Evolutionary conservation across 2,113 vertebrate species (phyloP), one percentile per base, ranked within the genome.

Genomic region (Copsychus sechellarum): DNA sequence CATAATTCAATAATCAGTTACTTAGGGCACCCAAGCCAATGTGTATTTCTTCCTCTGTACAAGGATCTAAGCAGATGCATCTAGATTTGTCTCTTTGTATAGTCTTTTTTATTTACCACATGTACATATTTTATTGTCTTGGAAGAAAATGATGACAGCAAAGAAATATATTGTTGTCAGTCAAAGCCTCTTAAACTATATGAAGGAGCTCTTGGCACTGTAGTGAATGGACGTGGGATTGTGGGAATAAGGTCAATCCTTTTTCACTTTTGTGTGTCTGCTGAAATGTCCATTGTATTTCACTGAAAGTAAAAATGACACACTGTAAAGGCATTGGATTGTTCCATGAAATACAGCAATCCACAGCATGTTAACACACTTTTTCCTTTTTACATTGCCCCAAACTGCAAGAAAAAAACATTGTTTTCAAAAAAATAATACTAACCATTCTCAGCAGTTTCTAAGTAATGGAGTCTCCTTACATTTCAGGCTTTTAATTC

Each of bases 221-320:
- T 34, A 94, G 58, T 94, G 74, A 70, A 34, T 87, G 54, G 76
- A 93, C 8, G 3, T 72, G 66, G 57, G 76, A 87, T 40, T 88
- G 82, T 73, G 87, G 82, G 88, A 94, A 89, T 79, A 92, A 95
- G 88, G 85, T 79, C 86, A 93, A 56, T 93, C 60, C 58, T 93
- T 92, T 94, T 78, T 84, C 57, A 76, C 45, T 92, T 95, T 72
- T 95, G 65, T 71, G 62, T 94, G 95, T 67, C 60, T 96, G 79
- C n/a, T 95, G 93, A 95, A 95, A 95, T 72, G 61, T 74, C 78
- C 81, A 92, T 95, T 97, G 83, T 95, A 51, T 91, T 96, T 92
- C 78, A 62, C 65, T 83, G 83, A 76, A 96, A 96, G 71, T 96
- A 80, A 91, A 96, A 91, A 92, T 76, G 79, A 64, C 86, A 86